A percentile compares a stretch with the other conserved stretches of the same genome.
Evolutionary conservation across 2,113 vertebrate genomes (phyloP).

Genomic region (Gymnorhina tibicen): DNA sequence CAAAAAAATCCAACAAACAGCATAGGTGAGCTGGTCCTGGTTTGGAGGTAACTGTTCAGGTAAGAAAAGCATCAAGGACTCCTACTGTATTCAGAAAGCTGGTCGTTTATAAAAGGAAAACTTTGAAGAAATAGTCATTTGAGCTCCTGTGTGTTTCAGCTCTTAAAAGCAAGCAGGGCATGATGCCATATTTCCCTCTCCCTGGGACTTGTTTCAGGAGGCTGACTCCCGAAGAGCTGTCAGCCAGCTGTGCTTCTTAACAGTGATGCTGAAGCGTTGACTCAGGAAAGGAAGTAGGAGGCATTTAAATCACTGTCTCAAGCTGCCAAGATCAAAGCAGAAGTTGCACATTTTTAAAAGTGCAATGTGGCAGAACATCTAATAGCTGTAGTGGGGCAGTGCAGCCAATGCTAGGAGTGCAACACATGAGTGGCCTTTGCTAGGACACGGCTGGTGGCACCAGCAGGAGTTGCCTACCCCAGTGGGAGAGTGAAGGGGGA

Average conservation of each 20-base stretch:
- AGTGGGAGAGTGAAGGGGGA: not conserved
- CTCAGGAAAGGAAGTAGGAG: slow-evolving; percentile 42
- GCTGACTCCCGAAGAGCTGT: slow-evolving; percentile 30
- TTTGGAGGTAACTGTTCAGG: not conserved
- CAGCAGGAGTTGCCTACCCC: not conserved
- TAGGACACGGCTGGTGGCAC: not conserved
- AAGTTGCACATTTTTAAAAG: slow-evolving; percentile 13
- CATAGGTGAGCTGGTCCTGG: not conserved
- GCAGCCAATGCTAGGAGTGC: not conserved
- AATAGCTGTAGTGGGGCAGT: not conserved
- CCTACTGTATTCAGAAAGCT: not conserved
- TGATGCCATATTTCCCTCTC: slow-evolving; percentile 24
- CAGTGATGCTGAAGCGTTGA: slow-evolving; percentile 25
- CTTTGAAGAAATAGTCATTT: not conserved
- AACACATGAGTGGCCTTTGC: not conserved
- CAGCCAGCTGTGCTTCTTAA: slow-evolving; percentile 44
- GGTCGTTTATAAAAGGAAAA: not conserved
- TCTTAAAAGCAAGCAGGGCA: slow-evolving; percentile 41
- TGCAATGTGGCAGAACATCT: not conserved
- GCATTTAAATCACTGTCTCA: slow-evolving; percentile 45
- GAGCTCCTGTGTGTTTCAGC: slow-evolving; percentile 14
- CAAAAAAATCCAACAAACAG: not conserved
- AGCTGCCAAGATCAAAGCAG: slow-evolving; percentile 45
- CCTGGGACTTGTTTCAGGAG: slow-evolving; percentile 44
- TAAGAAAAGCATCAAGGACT: not conserved